These are phyloP conservation scores for Melanerpes aurifrons DNA, from an alignment of 2,113 vertebrate species.

Conservation along the genomic window DNA sequence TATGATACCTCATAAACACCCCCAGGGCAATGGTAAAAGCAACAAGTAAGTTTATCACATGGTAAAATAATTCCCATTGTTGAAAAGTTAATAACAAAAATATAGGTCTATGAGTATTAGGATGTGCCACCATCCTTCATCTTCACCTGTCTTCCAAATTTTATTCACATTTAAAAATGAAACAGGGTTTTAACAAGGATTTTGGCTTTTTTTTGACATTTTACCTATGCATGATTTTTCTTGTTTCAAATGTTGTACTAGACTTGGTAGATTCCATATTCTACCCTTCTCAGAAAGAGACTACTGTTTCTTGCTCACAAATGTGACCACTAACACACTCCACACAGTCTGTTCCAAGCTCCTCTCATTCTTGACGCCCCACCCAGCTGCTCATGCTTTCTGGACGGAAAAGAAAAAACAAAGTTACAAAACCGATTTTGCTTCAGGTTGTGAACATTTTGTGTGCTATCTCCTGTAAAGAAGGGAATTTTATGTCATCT, in stretches of 20 bases:
- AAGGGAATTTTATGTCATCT: not conserved
- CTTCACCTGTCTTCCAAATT: not conserved
- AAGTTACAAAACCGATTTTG: not conserved
- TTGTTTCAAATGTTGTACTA: not conserved
- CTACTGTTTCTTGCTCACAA: not conserved
- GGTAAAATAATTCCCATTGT: not conserved
- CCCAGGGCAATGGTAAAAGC: not conserved
- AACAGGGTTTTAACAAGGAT: not conserved
- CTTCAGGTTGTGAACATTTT: not conserved
- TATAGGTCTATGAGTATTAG: not conserved
- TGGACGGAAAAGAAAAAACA: not conserved
- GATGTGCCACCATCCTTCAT: fast-evolving
- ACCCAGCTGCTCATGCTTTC: conserved; percentile 37
- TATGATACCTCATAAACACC: not conserved
- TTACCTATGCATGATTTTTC: not conserved
- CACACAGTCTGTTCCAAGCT: conserved; percentile 27
- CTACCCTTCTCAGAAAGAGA: not conserved
- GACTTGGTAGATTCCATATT: not conserved
- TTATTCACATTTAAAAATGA: not conserved
- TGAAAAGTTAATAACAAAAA: not conserved
- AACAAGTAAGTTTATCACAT: not conserved
- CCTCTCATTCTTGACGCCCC: conserved; percentile 17
- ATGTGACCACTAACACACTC: not conserved
- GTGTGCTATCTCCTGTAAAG: not conserved
- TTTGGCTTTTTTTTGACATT: not conserved